A percentile compares a stretch with the other conserved stretches of the same genome.
Evolutionary conservation across 1,140 invertebrate species (phyloP).

Genomic region (Cylas formicarius): DNA sequence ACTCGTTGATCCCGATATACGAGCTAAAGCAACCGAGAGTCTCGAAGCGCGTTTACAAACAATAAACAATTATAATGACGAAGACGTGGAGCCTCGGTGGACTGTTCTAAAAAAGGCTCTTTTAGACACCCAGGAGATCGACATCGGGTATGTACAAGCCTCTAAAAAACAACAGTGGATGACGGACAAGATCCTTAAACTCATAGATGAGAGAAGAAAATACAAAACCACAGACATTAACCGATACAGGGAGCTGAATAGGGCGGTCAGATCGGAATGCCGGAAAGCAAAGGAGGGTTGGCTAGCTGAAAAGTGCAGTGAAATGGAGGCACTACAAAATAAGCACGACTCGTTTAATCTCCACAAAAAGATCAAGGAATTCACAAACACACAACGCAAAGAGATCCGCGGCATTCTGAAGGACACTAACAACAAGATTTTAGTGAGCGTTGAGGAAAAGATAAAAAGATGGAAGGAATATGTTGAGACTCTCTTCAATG

Average conservation of each 20-base stretch:
- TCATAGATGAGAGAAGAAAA: slow-evolving; percentile 7
- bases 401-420: no score
- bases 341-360: slow-evolving; percentile 6
- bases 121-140: background rate
- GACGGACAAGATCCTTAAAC: slow-evolving; percentile 4
- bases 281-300: slow-evolving; percentile 7
- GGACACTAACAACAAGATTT: no score
- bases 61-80: slow-evolving; percentile 1
- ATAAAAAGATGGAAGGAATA: no score
- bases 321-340: slow-evolving; percentile 7
- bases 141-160: slow-evolving; percentile 8
- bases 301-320: slow-evolving; percentile 11
- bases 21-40: no score
- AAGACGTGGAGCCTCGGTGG: slow-evolving; percentile 2
- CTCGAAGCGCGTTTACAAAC: no score
- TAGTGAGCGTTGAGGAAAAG: no score
- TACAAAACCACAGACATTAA: slow-evolving; percentile 1
- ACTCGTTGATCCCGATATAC: slow-evolving; percentile 9
- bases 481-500: no score
- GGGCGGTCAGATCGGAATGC: background rate
- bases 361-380: slow-evolving; percentile 8
- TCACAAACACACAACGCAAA: no score
- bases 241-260: background rate
- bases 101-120: background rate
- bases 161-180: slow-evolving; percentile 9